phyloP scores from a whole-genome alignment of 2,888 invertebrate species.

The Cryptops parisi region DNA sequence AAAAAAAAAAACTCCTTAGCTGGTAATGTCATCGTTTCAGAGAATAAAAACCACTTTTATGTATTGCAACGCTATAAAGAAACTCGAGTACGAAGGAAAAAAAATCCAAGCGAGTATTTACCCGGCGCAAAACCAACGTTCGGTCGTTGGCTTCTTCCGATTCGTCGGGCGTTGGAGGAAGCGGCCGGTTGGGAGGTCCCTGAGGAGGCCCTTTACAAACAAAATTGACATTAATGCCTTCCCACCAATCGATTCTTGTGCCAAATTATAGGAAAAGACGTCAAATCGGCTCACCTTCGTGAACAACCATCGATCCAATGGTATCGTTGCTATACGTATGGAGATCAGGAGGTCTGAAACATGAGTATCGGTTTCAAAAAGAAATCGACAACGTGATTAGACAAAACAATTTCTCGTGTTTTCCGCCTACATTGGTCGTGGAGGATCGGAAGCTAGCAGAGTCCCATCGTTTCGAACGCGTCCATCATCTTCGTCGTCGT shows the following conservation, averaged over 20 bases:
- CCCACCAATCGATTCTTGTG: background rate
- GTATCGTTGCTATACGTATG: constrained; percentile 27
- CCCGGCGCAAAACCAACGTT: constrained; percentile 18
- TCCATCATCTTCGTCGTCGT: constrained; percentile 31
- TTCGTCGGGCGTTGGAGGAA: constrained; percentile 19
- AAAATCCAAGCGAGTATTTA: constrained; percentile 3
- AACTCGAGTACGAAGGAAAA: background rate
- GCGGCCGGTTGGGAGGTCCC: constrained; percentile 16
- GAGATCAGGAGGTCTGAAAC: constrained; percentile 28
- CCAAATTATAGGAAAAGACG: background rate
- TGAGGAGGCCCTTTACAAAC: constrained; percentile 8
- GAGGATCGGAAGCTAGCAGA: constrained; percentile 86
- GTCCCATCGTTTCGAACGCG: constrained; percentile 82
- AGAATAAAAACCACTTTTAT: too few species aligned
- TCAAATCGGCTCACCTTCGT: constrained; percentile 25
- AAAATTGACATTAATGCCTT: too few species aligned
- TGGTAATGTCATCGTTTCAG: too few species aligned
- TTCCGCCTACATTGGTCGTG: constrained; percentile 63
- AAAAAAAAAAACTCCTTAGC: too few species aligned
- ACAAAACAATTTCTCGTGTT: background rate
- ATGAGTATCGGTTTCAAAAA: background rate
- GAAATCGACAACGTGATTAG: background rate
- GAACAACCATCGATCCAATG: constrained; percentile 31
- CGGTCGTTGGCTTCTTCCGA: constrained; percentile 15
- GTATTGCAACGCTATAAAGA: too few species aligned